phyloP scores from a whole-genome alignment of 2,888 invertebrate species.

The Hirtodrosophila cameraria region DNA sequence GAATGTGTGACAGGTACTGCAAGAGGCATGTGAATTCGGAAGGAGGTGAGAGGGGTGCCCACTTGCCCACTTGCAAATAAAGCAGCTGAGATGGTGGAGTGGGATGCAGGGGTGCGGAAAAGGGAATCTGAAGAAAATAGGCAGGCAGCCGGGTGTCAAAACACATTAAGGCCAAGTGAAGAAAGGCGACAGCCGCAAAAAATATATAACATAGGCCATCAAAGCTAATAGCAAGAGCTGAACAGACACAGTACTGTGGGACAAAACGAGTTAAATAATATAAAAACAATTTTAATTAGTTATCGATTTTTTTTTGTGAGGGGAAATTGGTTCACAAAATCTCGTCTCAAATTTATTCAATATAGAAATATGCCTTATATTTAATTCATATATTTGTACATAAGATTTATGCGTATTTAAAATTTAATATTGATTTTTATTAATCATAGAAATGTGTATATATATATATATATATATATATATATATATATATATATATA shows the following conservation, averaged over 20 bases:
- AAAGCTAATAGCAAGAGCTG: constrained; percentile 31
- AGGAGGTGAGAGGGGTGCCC: neutral
- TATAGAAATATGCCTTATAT: too few relatives aligned
- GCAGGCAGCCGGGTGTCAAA: constrained; percentile 29
- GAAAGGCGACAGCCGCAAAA: constrained; percentile 47
- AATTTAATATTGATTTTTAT: too few relatives aligned
- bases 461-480: too few relatives aligned
- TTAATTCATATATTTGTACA: too few relatives aligned
- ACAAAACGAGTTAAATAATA: neutral
- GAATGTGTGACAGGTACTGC: constrained; percentile 27
- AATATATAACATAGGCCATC: constrained; percentile 43
- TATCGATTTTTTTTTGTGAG: too few relatives aligned
- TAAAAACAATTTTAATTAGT: too few relatives aligned
- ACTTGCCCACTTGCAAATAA: constrained; percentile 64
- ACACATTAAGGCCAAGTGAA: constrained; percentile 48
- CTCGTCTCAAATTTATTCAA: too few relatives aligned
- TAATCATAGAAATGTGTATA: too few relatives aligned
- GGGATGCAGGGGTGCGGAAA: too few relatives aligned
- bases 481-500: too few relatives aligned
- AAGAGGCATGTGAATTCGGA: neutral
- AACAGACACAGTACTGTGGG: constrained; percentile 8
- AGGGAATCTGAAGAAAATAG: neutral
- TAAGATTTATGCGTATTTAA: too few relatives aligned
- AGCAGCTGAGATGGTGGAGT: constrained; percentile 4
- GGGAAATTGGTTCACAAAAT: too few relatives aligned